Evolutionary conservation across 2,888 invertebrate genomes (phyloP).

Genomic region (Homarus gammarus): DNA sequence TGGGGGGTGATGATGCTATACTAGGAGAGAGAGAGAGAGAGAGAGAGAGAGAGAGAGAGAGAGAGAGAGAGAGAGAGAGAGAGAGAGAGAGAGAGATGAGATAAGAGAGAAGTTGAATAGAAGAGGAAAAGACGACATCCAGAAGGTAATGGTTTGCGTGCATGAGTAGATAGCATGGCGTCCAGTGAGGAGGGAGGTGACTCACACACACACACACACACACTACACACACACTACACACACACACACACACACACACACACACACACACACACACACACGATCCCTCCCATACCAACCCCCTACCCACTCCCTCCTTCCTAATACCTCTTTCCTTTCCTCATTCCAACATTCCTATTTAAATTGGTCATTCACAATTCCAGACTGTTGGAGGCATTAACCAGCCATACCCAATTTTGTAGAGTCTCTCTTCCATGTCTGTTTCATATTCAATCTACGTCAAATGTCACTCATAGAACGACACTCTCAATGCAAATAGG

Average conservation of each 20-base stretch:
- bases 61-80: too few species aligned
- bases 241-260: constrained; percentile 5
- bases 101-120: too few species aligned
- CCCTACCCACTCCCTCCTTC: too few species aligned
- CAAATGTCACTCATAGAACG: constrained; percentile 40
- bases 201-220: too few species aligned
- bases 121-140: too few species aligned
- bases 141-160: too few species aligned
- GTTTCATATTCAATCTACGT: constrained; percentile 3
- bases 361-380: not conserved
- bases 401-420: constrained; percentile 19
- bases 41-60: too few species aligned
- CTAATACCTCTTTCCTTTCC: not conserved
- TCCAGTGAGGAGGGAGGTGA: too few species aligned
- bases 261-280: not conserved
- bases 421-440: not conserved
- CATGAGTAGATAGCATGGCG: too few species aligned
- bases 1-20: not conserved
- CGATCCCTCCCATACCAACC: not conserved
- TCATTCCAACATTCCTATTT: not conserved
- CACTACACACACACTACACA: too few species aligned
- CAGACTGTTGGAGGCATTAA: not conserved
- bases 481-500: constrained; percentile 52
- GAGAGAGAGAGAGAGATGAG: too few species aligned
- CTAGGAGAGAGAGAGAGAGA: too few species aligned